phyloP scores from a whole-genome alignment of 2,888 invertebrate genomes.

The Orthosia gracilis region DNA sequence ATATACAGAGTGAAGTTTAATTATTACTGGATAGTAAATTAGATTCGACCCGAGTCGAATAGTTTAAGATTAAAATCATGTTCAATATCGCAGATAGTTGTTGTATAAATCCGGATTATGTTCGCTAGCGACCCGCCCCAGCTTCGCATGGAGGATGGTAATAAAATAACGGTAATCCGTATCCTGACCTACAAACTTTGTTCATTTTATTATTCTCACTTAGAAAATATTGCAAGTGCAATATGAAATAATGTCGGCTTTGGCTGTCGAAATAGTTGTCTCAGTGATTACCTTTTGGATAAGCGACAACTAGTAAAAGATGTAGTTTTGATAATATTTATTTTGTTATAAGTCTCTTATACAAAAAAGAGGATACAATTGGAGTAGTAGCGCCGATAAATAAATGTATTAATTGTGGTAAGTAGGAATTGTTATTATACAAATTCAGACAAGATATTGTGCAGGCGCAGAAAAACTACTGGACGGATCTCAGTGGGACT shows the following conservation, averaged over 20 bases:
- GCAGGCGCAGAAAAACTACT: slow-evolving; percentile 53
- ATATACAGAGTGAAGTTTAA: slow-evolving; percentile 39
- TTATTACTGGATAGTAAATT: slow-evolving; percentile 52
- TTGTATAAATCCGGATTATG: slow-evolving; percentile 66
- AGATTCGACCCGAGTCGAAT: slow-evolving; percentile 39
- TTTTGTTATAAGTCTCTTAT: not conserved
- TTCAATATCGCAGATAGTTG: slow-evolving; percentile 57
- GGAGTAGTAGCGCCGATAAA: not conserved
- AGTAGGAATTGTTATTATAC: not conserved
- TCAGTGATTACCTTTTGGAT: not conserved
- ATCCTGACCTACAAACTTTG: slow-evolving; percentile 15
- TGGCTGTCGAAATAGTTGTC: not conserved
- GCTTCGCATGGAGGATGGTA: slow-evolving; percentile 48
- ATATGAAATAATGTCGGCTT: not conserved
- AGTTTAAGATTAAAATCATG: slow-evolving; percentile 55
- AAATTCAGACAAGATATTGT: slow-evolving; percentile 43
- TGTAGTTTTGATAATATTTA: not conserved
- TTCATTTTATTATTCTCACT: slow-evolving; percentile 16
- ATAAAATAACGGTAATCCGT: slow-evolving; percentile 43
- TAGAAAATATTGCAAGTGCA: slow-evolving; percentile 11
- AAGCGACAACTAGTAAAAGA: not conserved
- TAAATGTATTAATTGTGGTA: not conserved
- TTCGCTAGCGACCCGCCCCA: slow-evolving; percentile 47
- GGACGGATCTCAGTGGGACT: slow-evolving; percentile 66
- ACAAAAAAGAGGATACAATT: not conserved